A percentile compares a stretch with the other conserved stretches of the same genome.
phyloP scores from a whole-genome alignment of 1,140 invertebrate genomes.

The Mamestra configurata region DNA sequence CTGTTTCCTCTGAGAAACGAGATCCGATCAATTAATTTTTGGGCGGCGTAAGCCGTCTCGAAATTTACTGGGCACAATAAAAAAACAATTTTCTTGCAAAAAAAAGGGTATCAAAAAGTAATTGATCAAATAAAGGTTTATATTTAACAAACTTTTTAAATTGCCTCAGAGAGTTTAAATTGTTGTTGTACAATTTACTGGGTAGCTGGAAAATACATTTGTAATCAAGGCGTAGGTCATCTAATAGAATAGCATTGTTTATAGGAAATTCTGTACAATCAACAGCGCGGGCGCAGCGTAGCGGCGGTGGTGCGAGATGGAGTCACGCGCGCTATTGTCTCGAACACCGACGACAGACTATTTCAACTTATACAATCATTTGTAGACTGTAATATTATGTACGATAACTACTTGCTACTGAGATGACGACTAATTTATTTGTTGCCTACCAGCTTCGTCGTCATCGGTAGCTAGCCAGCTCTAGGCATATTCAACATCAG shows the following conservation, averaged over 20 bases:
- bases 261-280: constrained; percentile 58
- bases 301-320: constrained; percentile 53
- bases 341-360: constrained; percentile 52
- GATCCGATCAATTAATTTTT: constrained; percentile 88
- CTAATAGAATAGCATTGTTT: constrained; percentile 57
- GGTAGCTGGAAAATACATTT: constrained; percentile 44
- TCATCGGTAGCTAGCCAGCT: not conserved
- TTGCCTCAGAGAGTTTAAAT: constrained; percentile 48
- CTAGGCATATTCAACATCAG: too few relatives aligned
- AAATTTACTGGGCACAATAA: constrained; percentile 81
- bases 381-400: constrained; percentile 47
- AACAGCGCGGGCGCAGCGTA: constrained; percentile 34
- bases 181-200: constrained; percentile 52
- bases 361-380: constrained; percentile 60
- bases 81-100: constrained; percentile 76
- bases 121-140: constrained; percentile 72
- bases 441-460: not conserved
- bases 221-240: constrained; percentile 50
- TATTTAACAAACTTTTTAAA: constrained; percentile 53
- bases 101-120: constrained; percentile 73
- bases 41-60: constrained; percentile 82
- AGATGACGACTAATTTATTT: constrained; percentile 51
- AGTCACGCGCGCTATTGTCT: constrained; percentile 74
- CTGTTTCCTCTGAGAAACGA: constrained; percentile 86
- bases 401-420: constrained; percentile 56